These are phyloP conservation scores for Tachypleus tridentatus DNA, from an alignment of 1,140 invertebrate genomes.

Conservation along the genomic window DNA sequence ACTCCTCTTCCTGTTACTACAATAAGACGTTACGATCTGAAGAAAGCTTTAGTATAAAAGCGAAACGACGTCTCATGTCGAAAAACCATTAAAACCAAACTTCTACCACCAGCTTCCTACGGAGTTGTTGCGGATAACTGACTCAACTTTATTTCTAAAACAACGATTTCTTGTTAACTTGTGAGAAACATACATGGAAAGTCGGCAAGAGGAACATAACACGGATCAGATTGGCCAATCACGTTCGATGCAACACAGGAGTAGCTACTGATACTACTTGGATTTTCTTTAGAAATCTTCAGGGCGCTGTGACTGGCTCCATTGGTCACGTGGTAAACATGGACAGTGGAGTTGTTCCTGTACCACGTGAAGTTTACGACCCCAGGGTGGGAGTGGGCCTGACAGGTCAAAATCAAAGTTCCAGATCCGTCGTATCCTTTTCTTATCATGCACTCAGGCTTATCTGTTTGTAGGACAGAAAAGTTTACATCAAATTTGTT, in stretches of 20 bases:
- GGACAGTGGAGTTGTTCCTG: slow-evolving; percentile 41
- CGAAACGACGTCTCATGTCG: no score
- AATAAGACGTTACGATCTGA: no score
- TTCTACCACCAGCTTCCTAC: no score
- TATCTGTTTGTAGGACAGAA: slow-evolving; percentile 42
- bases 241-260: slow-evolving; percentile 22
- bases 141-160: no score
- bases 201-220: slow-evolving; percentile 10
- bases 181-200: slow-evolving; percentile 1
- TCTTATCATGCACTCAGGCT: slow-evolving; percentile 67
- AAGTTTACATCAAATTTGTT: no score
- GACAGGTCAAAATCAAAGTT: slow-evolving; percentile 60
- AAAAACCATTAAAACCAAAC: no score
- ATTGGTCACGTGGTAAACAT: not conserved
- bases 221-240: slow-evolving; percentile 21
- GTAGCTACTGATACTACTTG: slow-evolving; percentile 45
- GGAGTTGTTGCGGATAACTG: no score
- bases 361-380: slow-evolving; percentile 71
- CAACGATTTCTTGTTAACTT: no score
- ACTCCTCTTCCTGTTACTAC: no score
- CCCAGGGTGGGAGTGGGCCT: slow-evolving; percentile 61
- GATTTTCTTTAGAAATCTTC: slow-evolving; percentile 33
- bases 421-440: slow-evolving; percentile 46
- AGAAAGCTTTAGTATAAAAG: no score
- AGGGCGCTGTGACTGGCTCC: slow-evolving; percentile 3